phyloP scores from a whole-genome alignment of 1,140 invertebrate genomes.

The Cylas formicarius region DNA sequence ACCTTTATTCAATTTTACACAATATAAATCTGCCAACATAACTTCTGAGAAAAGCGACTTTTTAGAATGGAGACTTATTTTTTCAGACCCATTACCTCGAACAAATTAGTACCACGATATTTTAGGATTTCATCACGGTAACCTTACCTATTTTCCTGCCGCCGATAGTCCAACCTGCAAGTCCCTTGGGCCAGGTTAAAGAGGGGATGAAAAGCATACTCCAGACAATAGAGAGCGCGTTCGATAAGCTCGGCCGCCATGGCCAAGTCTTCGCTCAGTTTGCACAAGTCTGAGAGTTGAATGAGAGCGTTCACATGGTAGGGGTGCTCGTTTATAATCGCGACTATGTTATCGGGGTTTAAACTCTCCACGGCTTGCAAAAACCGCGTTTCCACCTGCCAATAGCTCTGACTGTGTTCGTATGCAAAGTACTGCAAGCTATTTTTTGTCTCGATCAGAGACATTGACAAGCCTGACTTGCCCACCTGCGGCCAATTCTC shows the following conservation, averaged over 20 bases:
- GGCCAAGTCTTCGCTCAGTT: conserved; percentile 70
- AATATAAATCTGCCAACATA: too few species aligned
- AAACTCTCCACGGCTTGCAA: conserved; percentile 70
- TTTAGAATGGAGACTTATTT: too few species aligned
- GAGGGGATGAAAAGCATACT: conserved; percentile 71
- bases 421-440: conserved; percentile 63
- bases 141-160: conserved; percentile 69
- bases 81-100: neutral
- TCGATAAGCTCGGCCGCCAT: conserved; percentile 75
- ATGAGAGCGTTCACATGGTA: conserved; percentile 82
- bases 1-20: too few species aligned
- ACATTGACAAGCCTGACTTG: conserved; percentile 71
- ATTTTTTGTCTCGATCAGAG: conserved; percentile 47
- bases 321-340: conserved; percentile 68
- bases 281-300: conserved; percentile 76
- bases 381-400: conserved; percentile 66
- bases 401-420: conserved; percentile 72
- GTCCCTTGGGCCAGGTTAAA: conserved; percentile 71
- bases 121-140: too few species aligned
- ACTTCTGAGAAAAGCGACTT: too few species aligned
- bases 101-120: conserved; percentile 1
- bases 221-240: conserved; percentile 67
- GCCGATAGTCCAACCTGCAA: conserved; percentile 72
- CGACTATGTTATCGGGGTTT: conserved; percentile 74
- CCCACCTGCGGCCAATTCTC: conserved; percentile 60